phyloP scores from a whole-genome alignment of 92 coral and sea anemone genomes.

The Micromussa lordhowensis region DNA sequence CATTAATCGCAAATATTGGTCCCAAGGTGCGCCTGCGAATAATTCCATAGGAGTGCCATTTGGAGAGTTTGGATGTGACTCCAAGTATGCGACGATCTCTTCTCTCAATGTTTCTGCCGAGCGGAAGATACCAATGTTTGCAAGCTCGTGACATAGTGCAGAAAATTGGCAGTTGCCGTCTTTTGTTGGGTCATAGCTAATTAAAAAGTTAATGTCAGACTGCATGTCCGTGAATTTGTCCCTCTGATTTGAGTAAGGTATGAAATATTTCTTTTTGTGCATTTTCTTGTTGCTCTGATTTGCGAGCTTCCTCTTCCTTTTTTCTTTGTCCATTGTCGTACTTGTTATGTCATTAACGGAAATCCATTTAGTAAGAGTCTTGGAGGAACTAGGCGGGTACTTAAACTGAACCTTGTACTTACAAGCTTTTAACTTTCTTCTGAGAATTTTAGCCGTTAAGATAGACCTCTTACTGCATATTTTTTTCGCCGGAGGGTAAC shows the following conservation, averaged over 20 bases:
- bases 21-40: slow-evolving; percentile 32
- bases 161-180: slow-evolving; percentile 49
- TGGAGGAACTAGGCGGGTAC: slow-evolving; percentile 35
- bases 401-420: slow-evolving; percentile 47
- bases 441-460: slow-evolving; percentile 25
- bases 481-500: slow-evolving; percentile 51
- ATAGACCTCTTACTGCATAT: slow-evolving; percentile 35
- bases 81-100: slow-evolving; percentile 12
- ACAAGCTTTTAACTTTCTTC: slow-evolving; percentile 38
- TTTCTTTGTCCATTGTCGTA: slow-evolving; percentile 32
- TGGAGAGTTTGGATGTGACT: slow-evolving; percentile 27
- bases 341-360: slow-evolving; percentile 31
- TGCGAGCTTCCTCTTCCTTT: slow-evolving; percentile 28
- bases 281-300: slow-evolving; percentile 30
- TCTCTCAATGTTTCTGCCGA: slow-evolving; percentile 7
- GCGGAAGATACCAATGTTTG: slow-evolving; percentile 38
- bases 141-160: slow-evolving; percentile 51
- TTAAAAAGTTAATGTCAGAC: slow-evolving; percentile 19
- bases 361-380: slow-evolving; percentile 37
- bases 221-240: slow-evolving; percentile 38
- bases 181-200: slow-evolving; percentile 48
- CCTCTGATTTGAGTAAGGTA: slow-evolving; percentile 39
- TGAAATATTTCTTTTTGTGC: slow-evolving; percentile 46
- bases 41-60: slow-evolving; percentile 22
- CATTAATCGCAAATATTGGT: slow-evolving; percentile 42